A percentile compares a stretch with the other conserved stretches of the same genome.
phyloP scores from a whole-genome alignment of 2,888 invertebrate genomes.

The Sympetrum striolatum region DNA sequence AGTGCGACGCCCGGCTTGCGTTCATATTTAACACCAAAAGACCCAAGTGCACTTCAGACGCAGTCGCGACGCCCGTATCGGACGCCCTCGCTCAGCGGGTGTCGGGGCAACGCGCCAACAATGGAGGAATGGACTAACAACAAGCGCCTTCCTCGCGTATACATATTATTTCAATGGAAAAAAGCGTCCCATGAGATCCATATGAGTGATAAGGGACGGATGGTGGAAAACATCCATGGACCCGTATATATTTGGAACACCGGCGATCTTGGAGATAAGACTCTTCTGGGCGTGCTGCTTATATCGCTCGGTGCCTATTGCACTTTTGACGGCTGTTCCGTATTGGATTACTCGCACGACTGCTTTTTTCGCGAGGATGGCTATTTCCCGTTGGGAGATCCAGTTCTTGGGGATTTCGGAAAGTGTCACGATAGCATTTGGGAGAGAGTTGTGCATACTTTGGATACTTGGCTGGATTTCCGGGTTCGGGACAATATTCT shows the following conservation, averaged over 20 bases:
- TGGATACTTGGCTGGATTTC: not conserved
- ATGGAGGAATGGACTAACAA: not conserved
- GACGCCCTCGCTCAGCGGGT: not conserved
- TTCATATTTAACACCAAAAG: not conserved
- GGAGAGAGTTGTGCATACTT: not conserved
- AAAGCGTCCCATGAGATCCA: not conserved
- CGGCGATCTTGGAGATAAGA: not conserved
- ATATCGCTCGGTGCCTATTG: not conserved
- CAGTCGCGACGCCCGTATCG: not conserved
- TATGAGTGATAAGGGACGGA: not conserved
- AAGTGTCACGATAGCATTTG: not conserved
- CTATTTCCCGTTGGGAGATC: not conserved
- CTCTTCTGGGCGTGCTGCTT: not conserved
- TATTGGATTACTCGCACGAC: not conserved
- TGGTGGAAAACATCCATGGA: not conserved
- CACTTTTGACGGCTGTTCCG: not conserved
- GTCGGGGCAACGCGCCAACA: not conserved
- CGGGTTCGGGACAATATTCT: not conserved
- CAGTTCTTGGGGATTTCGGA: not conserved
- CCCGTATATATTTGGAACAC: not conserved
- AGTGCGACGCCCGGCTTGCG: not conserved
- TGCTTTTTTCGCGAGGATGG: not conserved
- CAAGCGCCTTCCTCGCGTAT: not conserved
- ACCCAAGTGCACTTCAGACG: not conserved
- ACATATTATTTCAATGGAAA: not conserved